Evolutionary conservation across 2,113 vertebrate species (phyloP).

Genomic region (Montifringilla adamsi): DNA sequence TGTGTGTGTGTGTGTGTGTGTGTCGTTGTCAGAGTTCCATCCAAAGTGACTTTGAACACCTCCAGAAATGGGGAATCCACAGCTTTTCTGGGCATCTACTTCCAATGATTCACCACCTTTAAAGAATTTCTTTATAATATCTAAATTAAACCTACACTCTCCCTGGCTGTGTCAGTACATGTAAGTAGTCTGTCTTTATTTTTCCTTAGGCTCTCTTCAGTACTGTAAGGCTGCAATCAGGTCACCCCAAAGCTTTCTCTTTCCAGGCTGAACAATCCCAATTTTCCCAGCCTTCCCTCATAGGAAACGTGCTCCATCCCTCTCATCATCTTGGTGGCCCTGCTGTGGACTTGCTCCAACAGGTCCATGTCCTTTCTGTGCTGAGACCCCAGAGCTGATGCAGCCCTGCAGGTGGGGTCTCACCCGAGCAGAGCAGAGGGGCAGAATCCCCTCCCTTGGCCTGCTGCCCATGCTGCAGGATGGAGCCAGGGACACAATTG

Average conservation of each 20-base stretch:
- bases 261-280: not conserved
- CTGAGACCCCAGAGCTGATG: not conserved
- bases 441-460: not conserved
- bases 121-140: not conserved
- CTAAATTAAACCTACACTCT: not conserved
- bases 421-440: not conserved
- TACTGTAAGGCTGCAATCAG: not conserved
- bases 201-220: not conserved
- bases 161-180: not conserved
- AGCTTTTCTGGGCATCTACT: not conserved
- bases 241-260: not conserved
- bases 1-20: no score
- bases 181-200: not conserved
- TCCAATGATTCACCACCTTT: not conserved
- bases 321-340: not conserved
- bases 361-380: not conserved
- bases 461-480: not conserved
- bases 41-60: not conserved
- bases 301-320: not conserved
- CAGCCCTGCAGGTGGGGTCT: not conserved
- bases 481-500: not conserved
- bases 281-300: not conserved
- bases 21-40: not conserved
- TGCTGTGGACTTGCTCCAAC: fast-evolving
- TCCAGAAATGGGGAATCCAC: not conserved